Evolutionary conservation across 2,888 invertebrate genomes (phyloP).

Genomic region (Clepsis dumicolana): DNA sequence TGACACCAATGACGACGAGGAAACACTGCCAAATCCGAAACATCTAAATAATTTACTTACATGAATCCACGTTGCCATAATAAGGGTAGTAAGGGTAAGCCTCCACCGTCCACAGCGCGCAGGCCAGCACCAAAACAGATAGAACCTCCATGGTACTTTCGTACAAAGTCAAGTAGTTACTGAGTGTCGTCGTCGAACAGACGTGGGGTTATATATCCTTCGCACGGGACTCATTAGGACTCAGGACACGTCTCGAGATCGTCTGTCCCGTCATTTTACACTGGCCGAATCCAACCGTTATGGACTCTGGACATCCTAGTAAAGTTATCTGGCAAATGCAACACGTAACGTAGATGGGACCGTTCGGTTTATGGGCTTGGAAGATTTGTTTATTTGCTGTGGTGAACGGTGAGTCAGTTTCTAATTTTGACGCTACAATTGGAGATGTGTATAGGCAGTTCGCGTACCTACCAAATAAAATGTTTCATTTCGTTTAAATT

Average conservation of each 20-base stretch:
- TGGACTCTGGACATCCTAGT: slow-evolving; percentile 68
- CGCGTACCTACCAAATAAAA: too few species aligned
- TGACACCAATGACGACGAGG: not conserved
- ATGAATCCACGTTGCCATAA: slow-evolving; percentile 75
- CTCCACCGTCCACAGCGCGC: slow-evolving; percentile 64
- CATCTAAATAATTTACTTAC: slow-evolving; percentile 61
- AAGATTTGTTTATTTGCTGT: slow-evolving; percentile 37
- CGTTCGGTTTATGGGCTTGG: slow-evolving; percentile 52
- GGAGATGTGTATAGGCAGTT: not conserved
- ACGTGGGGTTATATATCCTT: slow-evolving; percentile 75
- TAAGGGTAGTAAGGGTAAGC: slow-evolving; percentile 76
- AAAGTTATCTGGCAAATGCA: slow-evolving; percentile 43
- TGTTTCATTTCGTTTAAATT: not conserved
- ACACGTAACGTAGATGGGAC: slow-evolving; percentile 70
- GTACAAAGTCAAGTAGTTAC: slow-evolving; percentile 54
- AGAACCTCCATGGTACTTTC: slow-evolving; percentile 49
- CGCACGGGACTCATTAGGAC: slow-evolving; percentile 76
- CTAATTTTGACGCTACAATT: not conserved
- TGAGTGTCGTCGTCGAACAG: slow-evolving; percentile 61
- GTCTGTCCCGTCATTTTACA: slow-evolving; percentile 69
- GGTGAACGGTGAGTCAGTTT: slow-evolving; percentile 12
- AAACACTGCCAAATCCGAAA: not conserved
- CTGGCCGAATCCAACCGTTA: slow-evolving; percentile 75
- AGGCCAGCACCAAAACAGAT: slow-evolving; percentile 61
- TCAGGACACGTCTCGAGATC: slow-evolving; percentile 62